Conservation (phyloP, 2,113 vertebrate species). For the Trochalopteron elliotii region DNA sequence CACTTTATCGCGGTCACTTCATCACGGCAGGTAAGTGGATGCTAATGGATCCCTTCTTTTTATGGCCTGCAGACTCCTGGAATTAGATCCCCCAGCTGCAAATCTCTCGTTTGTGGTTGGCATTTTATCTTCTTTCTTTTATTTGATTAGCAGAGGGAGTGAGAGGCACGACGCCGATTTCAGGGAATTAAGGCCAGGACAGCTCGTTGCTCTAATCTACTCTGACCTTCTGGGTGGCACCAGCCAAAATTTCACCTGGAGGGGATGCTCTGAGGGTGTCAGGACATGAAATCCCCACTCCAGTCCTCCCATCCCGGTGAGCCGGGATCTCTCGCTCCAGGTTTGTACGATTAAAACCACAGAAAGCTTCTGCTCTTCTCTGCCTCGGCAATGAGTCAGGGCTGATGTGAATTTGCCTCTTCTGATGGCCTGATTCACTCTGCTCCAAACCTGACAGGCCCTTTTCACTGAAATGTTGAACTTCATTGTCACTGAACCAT, state of each 20-base stretch:
- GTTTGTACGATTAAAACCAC: not conserved
- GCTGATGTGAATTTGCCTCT: not conserved
- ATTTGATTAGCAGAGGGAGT: conserved; percentile 2
- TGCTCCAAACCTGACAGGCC: not conserved
- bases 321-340: rapidly evolving
- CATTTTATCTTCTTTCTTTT: conserved; percentile 59
- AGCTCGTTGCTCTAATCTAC: not conserved
- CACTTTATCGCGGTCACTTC: conserved; percentile 69
- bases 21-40: conserved; percentile 69
- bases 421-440: not conserved
- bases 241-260: not conserved
- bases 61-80: conserved; percentile 61
- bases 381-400: not conserved
- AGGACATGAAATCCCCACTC: not conserved
- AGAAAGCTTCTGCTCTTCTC: not conserved
- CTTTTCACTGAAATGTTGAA: not conserved
- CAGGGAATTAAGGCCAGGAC: conserved; percentile 1
- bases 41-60: conserved; percentile 67
- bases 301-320: not conserved
- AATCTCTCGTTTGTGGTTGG: conserved; percentile 50
- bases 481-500: not conserved
- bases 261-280: not conserved
- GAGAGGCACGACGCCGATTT: not conserved
- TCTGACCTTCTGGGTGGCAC: conserved; percentile 1
- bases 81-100: conserved; percentile 66